These are phyloP conservation scores for Pandemis cinnamomeana DNA, from an alignment of 2,888 invertebrate genomes.

Conservation along the genomic window DNA sequence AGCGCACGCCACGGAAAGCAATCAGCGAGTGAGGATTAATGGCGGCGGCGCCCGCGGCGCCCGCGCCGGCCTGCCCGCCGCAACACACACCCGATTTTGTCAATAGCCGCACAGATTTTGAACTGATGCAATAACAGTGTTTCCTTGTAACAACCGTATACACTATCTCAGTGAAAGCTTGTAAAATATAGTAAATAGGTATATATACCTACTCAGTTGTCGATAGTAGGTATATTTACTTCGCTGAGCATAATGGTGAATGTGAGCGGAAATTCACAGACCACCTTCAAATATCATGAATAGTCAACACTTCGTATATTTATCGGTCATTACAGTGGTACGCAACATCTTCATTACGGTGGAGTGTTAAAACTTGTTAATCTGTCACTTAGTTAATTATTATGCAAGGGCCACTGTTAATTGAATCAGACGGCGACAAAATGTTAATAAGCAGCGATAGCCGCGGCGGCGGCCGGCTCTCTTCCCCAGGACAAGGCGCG, in stretches of 20 bases:
- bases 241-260: not conserved
- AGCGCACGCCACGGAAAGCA: slow-evolving; percentile 60
- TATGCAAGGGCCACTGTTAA: slow-evolving; percentile 76
- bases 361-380: slow-evolving; percentile 82
- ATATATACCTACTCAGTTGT: not conserved
- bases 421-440: slow-evolving; percentile 80
- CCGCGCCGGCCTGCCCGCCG: slow-evolving; percentile 44
- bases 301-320: slow-evolving; percentile 54
- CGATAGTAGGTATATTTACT: not conserved
- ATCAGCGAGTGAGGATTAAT: slow-evolving; percentile 76
- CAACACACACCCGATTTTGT: slow-evolving; percentile 47
- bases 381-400: slow-evolving; percentile 80
- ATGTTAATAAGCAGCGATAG: slow-evolving; percentile 81
- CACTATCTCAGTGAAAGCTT: not conserved
- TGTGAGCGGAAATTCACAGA: slow-evolving; percentile 17
- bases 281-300: slow-evolving; percentile 58
- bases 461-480: slow-evolving; percentile 47
- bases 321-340: slow-evolving; percentile 56
- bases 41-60: slow-evolving; percentile 57
- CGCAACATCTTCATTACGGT: slow-evolving; percentile 80
- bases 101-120: slow-evolving; percentile 46
- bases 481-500: slow-evolving; percentile 49
- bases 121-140: slow-evolving; percentile 5
- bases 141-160: not conserved
- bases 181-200: not conserved